A percentile compares a stretch with the other conserved stretches of the same genome.
Conservation (phyloP, 2,888 invertebrate species). For the Ceraclea dissimilis region DNA sequence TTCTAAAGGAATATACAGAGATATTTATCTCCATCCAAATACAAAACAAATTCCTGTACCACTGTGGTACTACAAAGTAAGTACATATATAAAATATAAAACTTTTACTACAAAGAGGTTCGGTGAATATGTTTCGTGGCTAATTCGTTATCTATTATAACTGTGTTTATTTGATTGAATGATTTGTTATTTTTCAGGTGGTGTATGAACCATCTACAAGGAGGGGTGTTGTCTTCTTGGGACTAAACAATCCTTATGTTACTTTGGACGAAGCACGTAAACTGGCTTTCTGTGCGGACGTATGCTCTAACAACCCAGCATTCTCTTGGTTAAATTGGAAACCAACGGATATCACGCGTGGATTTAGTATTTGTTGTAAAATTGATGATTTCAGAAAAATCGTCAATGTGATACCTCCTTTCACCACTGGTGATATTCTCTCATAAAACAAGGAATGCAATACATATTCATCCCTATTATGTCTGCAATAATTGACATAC, state of each 20-base stretch:
- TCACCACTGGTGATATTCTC: slow-evolving; percentile 36
- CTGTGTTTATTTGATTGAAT: no score
- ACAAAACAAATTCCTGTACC: slow-evolving; percentile 40
- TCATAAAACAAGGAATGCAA: background rate
- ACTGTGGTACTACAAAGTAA: slow-evolving; percentile 41
- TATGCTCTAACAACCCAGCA: slow-evolving; percentile 47
- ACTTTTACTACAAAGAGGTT: no score
- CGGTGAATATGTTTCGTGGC: no score
- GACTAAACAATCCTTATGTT: slow-evolving; percentile 57
- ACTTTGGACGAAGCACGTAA: slow-evolving; percentile 35
- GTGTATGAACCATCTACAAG: slow-evolving; percentile 45
- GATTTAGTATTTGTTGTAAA: slow-evolving; percentile 56
- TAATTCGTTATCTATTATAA: no score
- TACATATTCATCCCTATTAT: no score
- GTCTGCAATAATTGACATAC: no score
- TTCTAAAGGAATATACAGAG: slow-evolving; percentile 35
- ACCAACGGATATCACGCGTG: slow-evolving; percentile 42
- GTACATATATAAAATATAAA: background rate
- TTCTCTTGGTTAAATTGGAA: slow-evolving; percentile 56
- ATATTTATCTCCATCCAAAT: slow-evolving; percentile 38
- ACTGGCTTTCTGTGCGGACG: slow-evolving; percentile 47
- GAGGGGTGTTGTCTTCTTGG: slow-evolving; percentile 51
- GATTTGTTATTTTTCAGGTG: slow-evolving; percentile 34
- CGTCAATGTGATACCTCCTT: slow-evolving; percentile 46
- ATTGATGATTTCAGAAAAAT: slow-evolving; percentile 48